Conservation (phyloP, 30 jellyfish, hydroid and myxozoan species). For the Chironex yamaguchii region DNA sequence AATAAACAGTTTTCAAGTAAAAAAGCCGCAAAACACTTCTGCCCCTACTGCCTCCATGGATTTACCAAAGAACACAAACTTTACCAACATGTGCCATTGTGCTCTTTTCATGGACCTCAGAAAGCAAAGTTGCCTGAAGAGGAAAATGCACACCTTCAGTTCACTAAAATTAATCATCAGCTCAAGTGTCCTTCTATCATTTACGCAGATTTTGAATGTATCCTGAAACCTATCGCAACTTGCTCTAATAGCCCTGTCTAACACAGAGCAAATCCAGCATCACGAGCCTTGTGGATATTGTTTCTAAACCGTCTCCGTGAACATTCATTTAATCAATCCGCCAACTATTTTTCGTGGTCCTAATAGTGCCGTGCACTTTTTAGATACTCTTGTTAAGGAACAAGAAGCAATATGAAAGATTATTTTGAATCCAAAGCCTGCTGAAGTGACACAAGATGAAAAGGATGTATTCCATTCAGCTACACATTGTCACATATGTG, state of each 20-base stretch:
- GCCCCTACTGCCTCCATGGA: conserved; percentile 69
- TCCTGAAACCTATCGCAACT: conserved; percentile 11
- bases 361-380: conserved; percentile 26
- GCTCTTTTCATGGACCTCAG: conserved; percentile 52
- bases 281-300: conserved; percentile 70
- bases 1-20: background rate
- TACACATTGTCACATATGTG: conserved; percentile 34
- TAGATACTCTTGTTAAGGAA: conserved; percentile 26
- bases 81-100: conserved; percentile 17
- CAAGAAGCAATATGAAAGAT: background rate
- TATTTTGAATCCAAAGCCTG: conserved; percentile 14
- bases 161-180: conserved; percentile 16
- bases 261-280: conserved; percentile 5
- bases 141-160: conserved; percentile 3
- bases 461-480: conserved; percentile 14
- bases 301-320: conserved; percentile 9
- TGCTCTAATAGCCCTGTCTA: conserved; percentile 1
- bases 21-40: conserved; percentile 15
- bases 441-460: conserved; percentile 21
- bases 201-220: conserved; percentile 65
- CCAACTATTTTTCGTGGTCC: conserved; percentile 54
- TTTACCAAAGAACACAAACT: background rate
- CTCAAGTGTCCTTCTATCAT: conserved; percentile 28
- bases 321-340: background rate
- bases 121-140: conserved; percentile 44